Base-by-base conservation (phyloP, 2,797 vertebrate species). In the Gallinago solitaria region DNA sequence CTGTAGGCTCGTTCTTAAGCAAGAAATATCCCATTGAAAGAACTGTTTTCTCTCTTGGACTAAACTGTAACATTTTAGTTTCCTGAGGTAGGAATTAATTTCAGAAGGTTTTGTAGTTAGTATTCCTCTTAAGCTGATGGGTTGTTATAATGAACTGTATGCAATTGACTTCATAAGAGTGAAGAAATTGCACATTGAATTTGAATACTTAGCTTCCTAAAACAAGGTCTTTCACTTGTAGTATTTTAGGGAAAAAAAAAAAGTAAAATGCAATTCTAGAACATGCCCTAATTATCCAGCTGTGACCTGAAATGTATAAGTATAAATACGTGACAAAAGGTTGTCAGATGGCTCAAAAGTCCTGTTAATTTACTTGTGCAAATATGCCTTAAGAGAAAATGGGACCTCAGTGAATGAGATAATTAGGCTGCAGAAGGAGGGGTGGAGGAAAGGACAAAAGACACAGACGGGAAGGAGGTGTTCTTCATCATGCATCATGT, bases 401-500 rank as follows among this genome's bases (percentile, higher is more conserved):
- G 41, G 21, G 23, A 45, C 25, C 32, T 85, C 11, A 8, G 15
- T 45, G 61, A 81, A 54, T 69, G 25, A 74, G 80, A 63, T 82
- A 28, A 90, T 94, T 20, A 87, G 63, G 65, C 70, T 95, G 88
- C 95, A 98, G 96, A 97, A 96, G 94, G 94, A 92, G 50, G 32
- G 73, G 76, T 85, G 90, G 92, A 84, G 94, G 84, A 60, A 94
- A 94, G 71, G 37, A 94, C 75, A 96, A 96, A 87, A 90, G 81
- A 78, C 69, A 77, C 97, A 98, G 96, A 97, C 60, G 96, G 97
- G 81, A 89, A 95, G 96, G 92, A 88, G 97, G 93, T 91, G 67
- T 89, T 91, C 30, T 79, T 90, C 82, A 60, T 68, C 12, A 16
- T 39, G 87, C 63, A 79, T 98, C 74, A 6, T 69, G 18, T 97